phyloP scores from a whole-genome alignment of 2,797 vertebrate genomes.

The Phaenicophaeus curvirostris region DNA sequence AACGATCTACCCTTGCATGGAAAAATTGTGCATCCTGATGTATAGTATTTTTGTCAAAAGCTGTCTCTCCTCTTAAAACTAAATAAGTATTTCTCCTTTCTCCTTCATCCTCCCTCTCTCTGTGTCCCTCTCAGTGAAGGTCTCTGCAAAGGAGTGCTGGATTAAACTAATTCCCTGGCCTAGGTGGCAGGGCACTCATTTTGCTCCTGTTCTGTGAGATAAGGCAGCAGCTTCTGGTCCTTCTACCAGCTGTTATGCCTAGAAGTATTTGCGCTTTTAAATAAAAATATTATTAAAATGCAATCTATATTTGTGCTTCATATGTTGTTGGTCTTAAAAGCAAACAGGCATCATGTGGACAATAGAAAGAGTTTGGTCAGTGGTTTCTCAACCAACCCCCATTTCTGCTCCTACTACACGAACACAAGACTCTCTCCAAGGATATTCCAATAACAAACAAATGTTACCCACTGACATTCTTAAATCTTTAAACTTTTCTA shows the following conservation, averaged over 20 bases:
- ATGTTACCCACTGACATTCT: background rate
- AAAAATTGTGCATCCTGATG: background rate
- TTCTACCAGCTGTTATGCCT: background rate
- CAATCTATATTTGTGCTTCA: background rate
- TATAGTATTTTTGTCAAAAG: background rate
- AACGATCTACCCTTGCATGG: background rate
- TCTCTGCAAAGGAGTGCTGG: background rate
- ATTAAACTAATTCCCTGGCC: background rate
- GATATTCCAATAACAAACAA: background rate
- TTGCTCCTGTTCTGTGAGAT: background rate
- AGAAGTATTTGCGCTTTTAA: background rate
- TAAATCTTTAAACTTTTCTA: background rate
- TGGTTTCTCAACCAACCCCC: background rate
- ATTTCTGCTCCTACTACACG: background rate
- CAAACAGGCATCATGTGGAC: background rate
- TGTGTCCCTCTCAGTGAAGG: background rate
- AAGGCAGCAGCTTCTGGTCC: background rate
- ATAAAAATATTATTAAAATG: background rate
- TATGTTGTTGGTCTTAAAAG: background rate
- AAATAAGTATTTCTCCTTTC: background rate
- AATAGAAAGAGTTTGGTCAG: background rate
- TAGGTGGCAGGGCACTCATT: background rate
- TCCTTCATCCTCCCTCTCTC: background rate
- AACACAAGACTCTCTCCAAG: background rate
- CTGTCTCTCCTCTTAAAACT: background rate